Conservation (phyloP, 2,113 vertebrate species). For the Petroica traversi region DNA sequence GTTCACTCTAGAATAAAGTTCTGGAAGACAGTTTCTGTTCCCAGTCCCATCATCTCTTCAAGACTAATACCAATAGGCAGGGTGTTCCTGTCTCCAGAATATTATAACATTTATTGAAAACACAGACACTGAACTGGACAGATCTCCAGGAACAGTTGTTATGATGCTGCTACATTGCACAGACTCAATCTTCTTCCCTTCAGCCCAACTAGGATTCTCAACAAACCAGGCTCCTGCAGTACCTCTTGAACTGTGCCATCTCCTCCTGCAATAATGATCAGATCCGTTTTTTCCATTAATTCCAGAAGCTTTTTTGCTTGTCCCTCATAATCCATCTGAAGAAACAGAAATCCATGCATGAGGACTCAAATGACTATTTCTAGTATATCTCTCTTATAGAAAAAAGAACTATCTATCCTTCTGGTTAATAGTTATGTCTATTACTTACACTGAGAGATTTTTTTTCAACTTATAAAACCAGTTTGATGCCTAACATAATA, state of each 20-base stretch:
- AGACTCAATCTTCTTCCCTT: background rate
- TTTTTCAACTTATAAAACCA: background rate
- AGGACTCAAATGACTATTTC: background rate
- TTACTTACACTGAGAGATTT: background rate
- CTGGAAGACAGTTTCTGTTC: background rate
- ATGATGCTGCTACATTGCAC: background rate
- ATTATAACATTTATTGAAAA: background rate
- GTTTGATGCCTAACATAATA: background rate
- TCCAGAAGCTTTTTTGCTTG: conserved; percentile 97
- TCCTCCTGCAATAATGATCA: conserved; percentile 94
- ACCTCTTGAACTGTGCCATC: conserved; percentile 96
- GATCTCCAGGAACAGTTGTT: background rate
- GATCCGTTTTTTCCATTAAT: conserved; percentile 89
- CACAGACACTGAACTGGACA: background rate
- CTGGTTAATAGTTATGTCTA: background rate
- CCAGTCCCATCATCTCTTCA: background rate
- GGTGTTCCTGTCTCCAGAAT: background rate
- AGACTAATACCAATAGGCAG: background rate
- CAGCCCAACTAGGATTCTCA: background rate
- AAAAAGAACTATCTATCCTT: background rate
- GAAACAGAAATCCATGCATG: background rate
- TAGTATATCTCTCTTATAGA: background rate
- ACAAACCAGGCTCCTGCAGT: background rate
- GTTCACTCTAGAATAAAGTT: background rate
- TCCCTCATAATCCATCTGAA: conserved; percentile 96